Base-by-base conservation (phyloP, 1,140 invertebrate genomes). In the Drosophila arizonae region DNA sequence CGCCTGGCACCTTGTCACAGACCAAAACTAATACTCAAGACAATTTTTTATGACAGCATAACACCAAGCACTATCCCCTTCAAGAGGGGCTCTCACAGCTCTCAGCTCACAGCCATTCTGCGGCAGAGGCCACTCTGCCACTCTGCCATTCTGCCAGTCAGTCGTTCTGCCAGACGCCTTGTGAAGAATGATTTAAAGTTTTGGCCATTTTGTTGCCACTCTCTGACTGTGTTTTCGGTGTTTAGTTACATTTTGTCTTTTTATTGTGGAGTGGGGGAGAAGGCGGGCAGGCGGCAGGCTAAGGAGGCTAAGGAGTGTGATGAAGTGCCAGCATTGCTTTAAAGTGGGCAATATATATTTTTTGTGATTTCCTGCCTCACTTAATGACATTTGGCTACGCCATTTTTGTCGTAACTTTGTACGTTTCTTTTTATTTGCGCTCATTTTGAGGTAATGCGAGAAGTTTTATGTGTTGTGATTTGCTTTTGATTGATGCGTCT, bases 271-370 rank as follows among this genome's bases (percentile, higher is more conserved):
- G 24, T 13, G 10, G 57, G 17, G 36, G 36, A 39, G 36, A 2
- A 2, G 36, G 1, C 9, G 33, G 11, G 51, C 26, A 13, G 28
- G 13, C 39, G 41, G 41, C 21, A 24, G 21, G 21, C 21, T 24
- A 24, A 24, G 21, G 21, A 24, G 9, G 55, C 21, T 24, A 24
- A 11, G 30, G 28, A 39, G 56, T 28, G 63, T 86, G 81, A 85
- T 85, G 81, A 86, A 81, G 81, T 86, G 82, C 70, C 64, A 45
- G 78, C 78, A 67, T 66, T 81, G 75, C 77, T 85, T 85, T 85
- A 85, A 85, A 86, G 81, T 87, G 82, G 78, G 81, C 56, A 80
- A 85, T 85, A 85, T 87, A 81, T 85, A 80, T 80, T 85, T 86
- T 85, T 84, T 85, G 77, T 75, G 81, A 85, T 84, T 85, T 64